Conservation (phyloP, 1,140 invertebrate species). For the Rhyacophila brunnea region DNA sequence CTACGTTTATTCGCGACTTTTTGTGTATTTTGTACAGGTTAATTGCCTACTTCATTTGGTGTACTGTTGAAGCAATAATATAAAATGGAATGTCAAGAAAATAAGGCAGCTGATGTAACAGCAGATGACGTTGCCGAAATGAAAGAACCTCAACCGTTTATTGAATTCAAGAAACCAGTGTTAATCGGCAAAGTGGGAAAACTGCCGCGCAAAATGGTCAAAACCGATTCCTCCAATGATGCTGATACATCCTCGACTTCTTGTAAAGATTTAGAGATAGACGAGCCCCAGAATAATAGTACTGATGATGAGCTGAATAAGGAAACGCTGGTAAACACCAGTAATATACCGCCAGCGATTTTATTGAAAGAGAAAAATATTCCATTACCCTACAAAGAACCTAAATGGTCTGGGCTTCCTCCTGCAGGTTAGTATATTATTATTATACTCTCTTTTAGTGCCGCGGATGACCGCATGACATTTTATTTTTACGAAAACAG, state of each 20-base stretch:
- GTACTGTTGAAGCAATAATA: no score
- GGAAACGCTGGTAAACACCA: not conserved
- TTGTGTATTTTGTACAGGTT: no score
- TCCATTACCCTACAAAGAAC: conserved; percentile 69
- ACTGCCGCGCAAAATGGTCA: conserved; percentile 42
- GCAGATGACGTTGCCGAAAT: not conserved
- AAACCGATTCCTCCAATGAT: not conserved
- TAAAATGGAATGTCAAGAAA: not conserved
- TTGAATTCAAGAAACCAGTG: conserved; percentile 50
- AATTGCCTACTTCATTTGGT: no score
- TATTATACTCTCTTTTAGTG: no score
- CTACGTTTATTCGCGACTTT: no score
- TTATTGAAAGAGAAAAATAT: conserved; percentile 42
- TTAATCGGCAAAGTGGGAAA: conserved; percentile 47
- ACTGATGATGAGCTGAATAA: conserved; percentile 24
- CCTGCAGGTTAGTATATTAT: conserved; percentile 42
- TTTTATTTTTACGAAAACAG: no score
- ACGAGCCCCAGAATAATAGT: conserved; percentile 23
- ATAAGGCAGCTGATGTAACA: not conserved
- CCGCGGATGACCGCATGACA: no score
- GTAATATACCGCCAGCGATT: conserved; percentile 38
- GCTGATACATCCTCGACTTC: not conserved
- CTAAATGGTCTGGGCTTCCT: conserved; percentile 72
- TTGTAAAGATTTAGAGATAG: not conserved
- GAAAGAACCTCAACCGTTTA: conserved; percentile 7